Conservation (phyloP, 37 sponge, comb jelly and placozoan genomes). For the Cladorhizidae sp. region DNA sequence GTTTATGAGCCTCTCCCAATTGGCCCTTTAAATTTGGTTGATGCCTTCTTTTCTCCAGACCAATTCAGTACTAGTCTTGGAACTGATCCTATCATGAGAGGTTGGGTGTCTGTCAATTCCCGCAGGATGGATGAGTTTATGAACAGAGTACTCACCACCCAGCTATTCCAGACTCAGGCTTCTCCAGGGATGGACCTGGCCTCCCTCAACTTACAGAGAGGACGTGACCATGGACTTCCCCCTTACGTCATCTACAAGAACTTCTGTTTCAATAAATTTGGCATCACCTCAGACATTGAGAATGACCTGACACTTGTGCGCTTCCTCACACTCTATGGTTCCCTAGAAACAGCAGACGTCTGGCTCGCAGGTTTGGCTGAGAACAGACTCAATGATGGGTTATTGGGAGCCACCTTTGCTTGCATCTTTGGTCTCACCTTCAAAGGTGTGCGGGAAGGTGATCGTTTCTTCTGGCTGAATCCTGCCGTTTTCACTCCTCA, state of each 20-base stretch:
- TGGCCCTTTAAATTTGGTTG: slow-evolving; percentile 58
- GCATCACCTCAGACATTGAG: slow-evolving; percentile 3
- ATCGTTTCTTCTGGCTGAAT: slow-evolving; percentile 80
- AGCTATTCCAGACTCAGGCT: slow-evolving; percentile 43
- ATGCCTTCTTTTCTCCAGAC: slow-evolving; percentile 64
- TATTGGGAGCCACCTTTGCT: slow-evolving; percentile 83
- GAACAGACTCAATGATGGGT: slow-evolving; percentile 48
- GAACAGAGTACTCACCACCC: slow-evolving; percentile 57
- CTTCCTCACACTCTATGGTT: slow-evolving; percentile 50
- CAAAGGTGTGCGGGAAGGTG: slow-evolving; percentile 75
- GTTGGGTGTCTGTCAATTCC: slow-evolving; percentile 39
- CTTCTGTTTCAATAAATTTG: slow-evolving; percentile 36
- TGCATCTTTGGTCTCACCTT: slow-evolving; percentile 87
- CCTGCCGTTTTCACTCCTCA: slow-evolving; percentile 69
- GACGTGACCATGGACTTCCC: slow-evolving; percentile 91
- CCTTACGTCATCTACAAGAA: slow-evolving; percentile 58
- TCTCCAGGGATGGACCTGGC: slow-evolving; percentile 65
- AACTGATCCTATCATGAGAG: slow-evolving; percentile 76
- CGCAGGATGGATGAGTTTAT: slow-evolving; percentile 70
- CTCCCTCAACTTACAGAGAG: slow-evolving; percentile 83
- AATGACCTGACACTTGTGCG: slow-evolving; percentile 17
- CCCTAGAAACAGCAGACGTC: slow-evolving; percentile 59
- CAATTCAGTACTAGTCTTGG: slow-evolving; percentile 58
- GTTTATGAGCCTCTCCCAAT: slow-evolving; percentile 15
- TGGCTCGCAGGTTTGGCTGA: slow-evolving; percentile 85